These are phyloP conservation scores for Eurypyga helias DNA, from an alignment of 2,113 vertebrate genomes.

Conservation along the genomic window DNA sequence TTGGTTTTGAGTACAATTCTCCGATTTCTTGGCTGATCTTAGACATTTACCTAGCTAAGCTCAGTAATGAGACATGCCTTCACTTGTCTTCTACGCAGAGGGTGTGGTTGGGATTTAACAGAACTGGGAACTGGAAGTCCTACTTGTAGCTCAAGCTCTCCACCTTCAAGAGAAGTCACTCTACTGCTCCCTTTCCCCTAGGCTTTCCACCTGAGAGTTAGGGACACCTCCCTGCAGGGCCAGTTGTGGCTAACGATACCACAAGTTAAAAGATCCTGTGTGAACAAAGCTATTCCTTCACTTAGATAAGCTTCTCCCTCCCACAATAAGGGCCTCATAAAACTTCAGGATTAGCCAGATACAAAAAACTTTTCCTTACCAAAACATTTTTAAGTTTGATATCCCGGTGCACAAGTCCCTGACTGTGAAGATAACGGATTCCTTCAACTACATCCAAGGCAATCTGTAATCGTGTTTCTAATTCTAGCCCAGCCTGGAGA, in stretches of 20 bases:
- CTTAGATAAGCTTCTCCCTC: background rate
- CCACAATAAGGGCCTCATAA: background rate
- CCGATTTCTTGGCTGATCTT: background rate
- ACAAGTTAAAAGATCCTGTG: rapidly evolving
- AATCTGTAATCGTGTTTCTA: slow-evolving; percentile 90
- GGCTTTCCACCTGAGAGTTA: background rate
- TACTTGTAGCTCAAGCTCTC: background rate
- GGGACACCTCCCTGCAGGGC: background rate
- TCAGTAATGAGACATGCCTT: background rate
- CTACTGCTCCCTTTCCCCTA: background rate
- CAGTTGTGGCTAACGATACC: background rate
- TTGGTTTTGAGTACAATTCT: background rate
- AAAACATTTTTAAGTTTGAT: slow-evolving; percentile 98
- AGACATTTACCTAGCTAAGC: background rate
- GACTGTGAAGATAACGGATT: slow-evolving; percentile 94
- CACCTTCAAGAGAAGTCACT: background rate
- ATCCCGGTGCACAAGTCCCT: slow-evolving; percentile 95
- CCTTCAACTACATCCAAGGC: slow-evolving; percentile 97
- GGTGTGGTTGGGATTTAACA: background rate
- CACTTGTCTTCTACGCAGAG: background rate
- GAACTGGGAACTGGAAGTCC: background rate
- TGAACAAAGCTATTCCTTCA: background rate
- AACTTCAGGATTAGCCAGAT: background rate
- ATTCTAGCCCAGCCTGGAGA: slow-evolving; percentile 84
- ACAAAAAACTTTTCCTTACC: slow-evolving; percentile 76